Conservation (phyloP, 2,888 invertebrate species). For the Colostygia pectinataria region DNA sequence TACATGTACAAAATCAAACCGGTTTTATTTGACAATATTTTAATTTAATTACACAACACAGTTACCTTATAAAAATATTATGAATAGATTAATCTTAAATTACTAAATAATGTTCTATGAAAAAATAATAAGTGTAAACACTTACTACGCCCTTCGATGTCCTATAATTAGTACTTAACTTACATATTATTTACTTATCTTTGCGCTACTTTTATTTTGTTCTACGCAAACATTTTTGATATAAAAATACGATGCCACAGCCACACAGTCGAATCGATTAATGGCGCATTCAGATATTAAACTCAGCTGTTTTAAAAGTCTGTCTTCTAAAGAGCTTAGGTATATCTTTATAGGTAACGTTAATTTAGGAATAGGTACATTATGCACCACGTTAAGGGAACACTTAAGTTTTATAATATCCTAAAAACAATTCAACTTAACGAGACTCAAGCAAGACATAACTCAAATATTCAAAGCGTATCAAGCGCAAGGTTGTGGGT, state of each 20-base stretch:
- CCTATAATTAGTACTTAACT: constrained; percentile 3
- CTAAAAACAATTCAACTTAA: too few relatives aligned
- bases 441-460: too few relatives aligned
- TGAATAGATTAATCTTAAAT: constrained; percentile 46
- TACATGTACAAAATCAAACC: constrained; percentile 37
- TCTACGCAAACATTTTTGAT: constrained; percentile 23
- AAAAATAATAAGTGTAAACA: constrained; percentile 51
- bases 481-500: too few relatives aligned
- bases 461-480: too few relatives aligned
- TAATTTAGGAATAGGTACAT: too few relatives aligned
- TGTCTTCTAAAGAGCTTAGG: too few relatives aligned
- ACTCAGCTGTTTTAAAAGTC: too few relatives aligned
- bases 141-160: constrained; percentile 22
- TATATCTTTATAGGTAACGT: too few relatives aligned
- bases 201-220: constrained; percentile 26
- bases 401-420: too few relatives aligned
- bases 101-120: constrained; percentile 50
- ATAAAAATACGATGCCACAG: constrained; percentile 11
- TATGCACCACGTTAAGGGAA: too few relatives aligned
- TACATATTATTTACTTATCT: too few relatives aligned
- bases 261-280: constrained; percentile 16
- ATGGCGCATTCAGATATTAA: neutral
- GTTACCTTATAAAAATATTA: constrained; percentile 72
- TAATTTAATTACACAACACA: constrained; percentile 62
- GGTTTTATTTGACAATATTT: constrained; percentile 48